phyloP scores from a whole-genome alignment of 2,888 invertebrate genomes.

The Ashinkailepas kermadecensis region DNA sequence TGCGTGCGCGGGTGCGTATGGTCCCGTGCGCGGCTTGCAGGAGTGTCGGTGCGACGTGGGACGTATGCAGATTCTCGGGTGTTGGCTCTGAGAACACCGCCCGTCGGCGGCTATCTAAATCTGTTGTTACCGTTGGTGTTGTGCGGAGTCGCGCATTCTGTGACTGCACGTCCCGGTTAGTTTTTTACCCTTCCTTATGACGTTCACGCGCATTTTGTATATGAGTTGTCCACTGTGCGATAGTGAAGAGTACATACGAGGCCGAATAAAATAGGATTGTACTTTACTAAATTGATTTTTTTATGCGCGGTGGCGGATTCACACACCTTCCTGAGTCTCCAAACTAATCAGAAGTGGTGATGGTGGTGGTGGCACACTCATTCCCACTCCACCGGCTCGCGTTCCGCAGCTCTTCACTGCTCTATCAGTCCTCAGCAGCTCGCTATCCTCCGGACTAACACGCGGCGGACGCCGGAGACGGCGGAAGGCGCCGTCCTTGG shows the following conservation, averaged over 20 bases:
- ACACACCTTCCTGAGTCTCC: neutral
- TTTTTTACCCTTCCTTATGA: neutral
- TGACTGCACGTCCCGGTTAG: neutral
- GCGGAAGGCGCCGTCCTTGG: no score
- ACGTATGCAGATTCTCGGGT: no score
- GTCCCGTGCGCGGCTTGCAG: neutral
- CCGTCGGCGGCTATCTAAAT: neutral
- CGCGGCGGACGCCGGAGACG: no score
- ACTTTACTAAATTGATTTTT: conserved; percentile 11
- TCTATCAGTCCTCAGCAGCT: neutral
- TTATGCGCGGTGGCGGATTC: neutral
- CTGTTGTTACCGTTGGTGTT: neutral
- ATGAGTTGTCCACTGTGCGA: conserved; percentile 10
- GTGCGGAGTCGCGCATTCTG: neutral
- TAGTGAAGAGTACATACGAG: neutral
- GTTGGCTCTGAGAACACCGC: no score
- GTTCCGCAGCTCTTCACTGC: neutral
- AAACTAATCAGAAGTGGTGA: neutral
- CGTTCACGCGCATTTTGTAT: neutral
- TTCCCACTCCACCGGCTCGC: neutral
- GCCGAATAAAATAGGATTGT: conserved; percentile 21
- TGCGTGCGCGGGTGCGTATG: neutral
- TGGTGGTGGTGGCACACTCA: neutral
- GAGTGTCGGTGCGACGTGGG: no score
- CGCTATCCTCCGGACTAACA: no score